phyloP scores from a whole-genome alignment of 2,113 vertebrate genomes.

The Hystrix cristata region DNA sequence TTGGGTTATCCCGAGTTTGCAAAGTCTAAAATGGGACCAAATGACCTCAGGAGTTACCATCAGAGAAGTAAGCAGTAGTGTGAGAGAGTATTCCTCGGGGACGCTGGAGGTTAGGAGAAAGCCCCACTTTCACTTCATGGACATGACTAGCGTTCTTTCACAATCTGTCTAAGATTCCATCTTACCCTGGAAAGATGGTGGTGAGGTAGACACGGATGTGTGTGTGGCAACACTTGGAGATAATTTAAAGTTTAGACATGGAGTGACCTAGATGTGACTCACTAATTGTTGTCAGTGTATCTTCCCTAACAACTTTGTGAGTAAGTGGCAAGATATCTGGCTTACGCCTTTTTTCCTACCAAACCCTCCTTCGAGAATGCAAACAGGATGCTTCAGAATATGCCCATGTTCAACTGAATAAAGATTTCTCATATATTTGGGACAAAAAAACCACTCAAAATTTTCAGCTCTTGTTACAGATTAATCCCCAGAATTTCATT shows the following conservation, averaged over 20 bases:
- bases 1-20: slow-evolving; percentile 57
- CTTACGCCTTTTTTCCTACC: slow-evolving; percentile 58
- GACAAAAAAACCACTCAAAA: slow-evolving; percentile 57
- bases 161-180: neutral
- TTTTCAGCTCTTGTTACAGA: slow-evolving; percentile 46
- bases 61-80: neutral
- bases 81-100: slow-evolving; percentile 29
- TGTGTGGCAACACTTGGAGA: slow-evolving; percentile 62
- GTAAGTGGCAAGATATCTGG: slow-evolving; percentile 73
- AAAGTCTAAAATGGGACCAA: neutral
- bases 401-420: slow-evolving; percentile 20
- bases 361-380: slow-evolving; percentile 48
- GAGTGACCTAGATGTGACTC: slow-evolving; percentile 75
- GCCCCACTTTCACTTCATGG: slow-evolving; percentile 57
- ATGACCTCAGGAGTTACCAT: slow-evolving; percentile 47
- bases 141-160: slow-evolving; percentile 44
- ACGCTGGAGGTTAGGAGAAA: slow-evolving; percentile 27
- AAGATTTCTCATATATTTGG: slow-evolving; percentile 72
- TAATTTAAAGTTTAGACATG: slow-evolving; percentile 52
- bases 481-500: slow-evolving; percentile 69
- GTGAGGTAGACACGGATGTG: neutral
- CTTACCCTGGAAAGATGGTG: no score
- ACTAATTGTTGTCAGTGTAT: slow-evolving; percentile 33
- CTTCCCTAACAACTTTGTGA: slow-evolving; percentile 65
- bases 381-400: slow-evolving; percentile 64